Conservation (phyloP, 2,113 vertebrate genomes). For the Prinia subflava region DNA sequence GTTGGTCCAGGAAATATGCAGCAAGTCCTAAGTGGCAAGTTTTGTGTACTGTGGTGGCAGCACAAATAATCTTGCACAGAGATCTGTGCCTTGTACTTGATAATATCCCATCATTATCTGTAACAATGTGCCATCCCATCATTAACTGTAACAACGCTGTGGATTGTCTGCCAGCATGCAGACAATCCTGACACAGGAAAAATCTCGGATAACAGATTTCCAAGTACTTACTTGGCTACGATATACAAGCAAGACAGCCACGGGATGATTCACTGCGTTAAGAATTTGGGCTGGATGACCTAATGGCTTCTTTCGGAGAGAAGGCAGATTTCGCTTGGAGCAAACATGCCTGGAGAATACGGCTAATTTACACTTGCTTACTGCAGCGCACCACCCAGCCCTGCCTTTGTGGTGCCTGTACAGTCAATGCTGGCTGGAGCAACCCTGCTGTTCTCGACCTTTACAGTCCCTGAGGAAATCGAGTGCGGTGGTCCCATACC, state of each 20-base stretch:
- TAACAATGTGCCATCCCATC: background rate
- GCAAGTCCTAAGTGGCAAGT: background rate
- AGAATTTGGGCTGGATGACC: background rate
- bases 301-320: background rate
- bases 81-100: background rate
- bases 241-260: background rate
- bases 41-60: background rate
- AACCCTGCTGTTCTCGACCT: rapidly evolving
- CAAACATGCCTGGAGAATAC: background rate
- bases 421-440: background rate
- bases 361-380: background rate
- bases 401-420: background rate
- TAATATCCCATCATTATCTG: too few species aligned
- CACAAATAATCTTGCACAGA: background rate
- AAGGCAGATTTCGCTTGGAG: background rate
- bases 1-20: background rate
- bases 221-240: background rate
- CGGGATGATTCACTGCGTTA: background rate
- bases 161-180: background rate
- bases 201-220: background rate
- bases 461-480: background rate
- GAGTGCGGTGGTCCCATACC: too few species aligned
- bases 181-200: background rate
- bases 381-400: background rate
- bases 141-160: background rate